Conservation (phyloP, 37 sponge, comb jelly and placozoan species). For the Chondrosia reniformis region DNA sequence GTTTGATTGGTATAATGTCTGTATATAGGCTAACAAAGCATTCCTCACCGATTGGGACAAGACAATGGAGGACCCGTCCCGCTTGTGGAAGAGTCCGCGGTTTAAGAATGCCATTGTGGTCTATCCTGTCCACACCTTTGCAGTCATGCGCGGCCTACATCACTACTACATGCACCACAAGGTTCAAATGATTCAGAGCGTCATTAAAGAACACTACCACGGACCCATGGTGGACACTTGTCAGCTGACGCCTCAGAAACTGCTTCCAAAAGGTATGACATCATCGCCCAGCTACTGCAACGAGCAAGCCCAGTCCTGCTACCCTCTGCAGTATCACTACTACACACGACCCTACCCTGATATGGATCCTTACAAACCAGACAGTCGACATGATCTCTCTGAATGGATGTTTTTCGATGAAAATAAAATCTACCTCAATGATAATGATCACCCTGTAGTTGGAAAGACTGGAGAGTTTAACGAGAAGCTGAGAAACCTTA, state of each 20-base stretch:
- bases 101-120: conserved; percentile 4
- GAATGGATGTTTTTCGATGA: conserved; percentile 26
- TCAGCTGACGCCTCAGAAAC: background rate
- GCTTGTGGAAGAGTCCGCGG: background rate
- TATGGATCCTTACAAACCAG: conserved; percentile 4
- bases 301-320: conserved; percentile 1
- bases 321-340: conserved; percentile 20
- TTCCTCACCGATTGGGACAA: conserved; percentile 9
- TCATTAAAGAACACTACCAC: too few relatives aligned
- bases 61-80: background rate
- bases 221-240: conserved; percentile 2
- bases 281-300: background rate
- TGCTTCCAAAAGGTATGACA: conserved; percentile 1
- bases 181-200: background rate
- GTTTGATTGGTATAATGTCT: too few relatives aligned
- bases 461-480: conserved; percentile 12
- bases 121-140: conserved; percentile 13
- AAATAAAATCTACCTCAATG: conserved; percentile 16
- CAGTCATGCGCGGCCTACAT: background rate
- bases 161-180: background rate
- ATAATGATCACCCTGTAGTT: conserved; percentile 16
- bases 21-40: background rate
- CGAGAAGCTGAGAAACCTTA: conserved; percentile 18
- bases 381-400: conserved; percentile 5
- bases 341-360: conserved; percentile 15